Evolutionary conservation across 2,113 vertebrate species (phyloP).

Genomic region (Xerus inauris): DNA sequence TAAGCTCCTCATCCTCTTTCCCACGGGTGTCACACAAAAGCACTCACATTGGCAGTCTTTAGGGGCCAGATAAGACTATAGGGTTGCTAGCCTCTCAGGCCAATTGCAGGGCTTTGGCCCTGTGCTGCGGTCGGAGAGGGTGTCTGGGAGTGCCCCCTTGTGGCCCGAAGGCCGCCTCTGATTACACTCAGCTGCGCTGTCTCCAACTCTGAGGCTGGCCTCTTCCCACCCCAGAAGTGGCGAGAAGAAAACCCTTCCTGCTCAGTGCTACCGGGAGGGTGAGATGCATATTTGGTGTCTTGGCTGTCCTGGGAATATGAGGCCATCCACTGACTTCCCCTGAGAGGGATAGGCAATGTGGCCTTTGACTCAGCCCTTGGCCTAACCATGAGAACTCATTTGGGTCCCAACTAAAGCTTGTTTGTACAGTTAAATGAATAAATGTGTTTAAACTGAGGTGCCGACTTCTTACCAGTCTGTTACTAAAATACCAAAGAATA

Average conservation of each 20-base stretch:
- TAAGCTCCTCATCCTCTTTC: neutral
- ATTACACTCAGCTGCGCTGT: conserved; percentile 18
- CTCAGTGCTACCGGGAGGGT: conserved; percentile 59
- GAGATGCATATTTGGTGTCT: conserved; percentile 54
- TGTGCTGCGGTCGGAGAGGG: neutral
- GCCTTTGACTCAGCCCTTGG: conserved; percentile 71
- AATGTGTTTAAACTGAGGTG: conserved; percentile 52
- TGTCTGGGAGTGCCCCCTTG: neutral
- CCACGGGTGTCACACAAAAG: neutral
- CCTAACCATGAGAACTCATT: conserved; percentile 68
- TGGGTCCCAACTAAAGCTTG: conserved; percentile 60
- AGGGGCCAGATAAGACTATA: neutral
- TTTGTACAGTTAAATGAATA: conserved; percentile 65
- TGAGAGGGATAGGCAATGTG: conserved; percentile 62
- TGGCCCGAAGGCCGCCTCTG: neutral
- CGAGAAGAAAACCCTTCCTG: neutral
- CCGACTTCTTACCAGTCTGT: conserved; percentile 53
- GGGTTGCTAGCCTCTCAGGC: neutral
- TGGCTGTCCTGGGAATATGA: conserved; percentile 65
- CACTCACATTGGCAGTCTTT: neutral
- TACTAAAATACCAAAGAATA: conserved; percentile 74
- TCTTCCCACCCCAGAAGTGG: neutral
- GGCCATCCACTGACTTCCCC: conserved; percentile 67
- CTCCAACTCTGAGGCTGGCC: conserved; percentile 59
- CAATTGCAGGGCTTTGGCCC: neutral